These are phyloP conservation scores for Octodonta nipae DNA, from an alignment of 2,888 invertebrate genomes.

Conservation along the genomic window DNA sequence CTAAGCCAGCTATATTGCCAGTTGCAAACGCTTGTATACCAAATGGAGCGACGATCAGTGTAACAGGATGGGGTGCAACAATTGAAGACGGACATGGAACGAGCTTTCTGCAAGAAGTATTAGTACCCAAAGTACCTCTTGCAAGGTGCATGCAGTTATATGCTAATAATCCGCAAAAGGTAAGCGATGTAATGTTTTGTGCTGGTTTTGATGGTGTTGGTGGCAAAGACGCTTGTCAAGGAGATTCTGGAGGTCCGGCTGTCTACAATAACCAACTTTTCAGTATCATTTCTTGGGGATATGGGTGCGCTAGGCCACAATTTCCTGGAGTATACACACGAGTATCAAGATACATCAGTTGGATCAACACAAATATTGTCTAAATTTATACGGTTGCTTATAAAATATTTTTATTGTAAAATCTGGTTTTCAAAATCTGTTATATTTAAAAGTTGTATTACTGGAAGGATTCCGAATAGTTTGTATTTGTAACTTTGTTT, in stretches of 20 bases:
- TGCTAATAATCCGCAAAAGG: no score
- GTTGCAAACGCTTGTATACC: neutral
- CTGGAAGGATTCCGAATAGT: no score
- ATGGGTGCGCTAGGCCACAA: conserved; percentile 7
- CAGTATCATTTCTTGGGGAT: conserved; percentile 7
- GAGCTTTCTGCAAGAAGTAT: neutral
- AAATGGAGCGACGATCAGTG: neutral
- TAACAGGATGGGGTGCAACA: neutral
- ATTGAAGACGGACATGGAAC: neutral
- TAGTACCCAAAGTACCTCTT: no score
- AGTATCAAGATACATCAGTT: no score
- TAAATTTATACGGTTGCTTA: no score
- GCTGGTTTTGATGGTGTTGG: neutral
- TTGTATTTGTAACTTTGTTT: no score
- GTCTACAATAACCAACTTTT: conserved; percentile 4
- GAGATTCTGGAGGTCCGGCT: neutral
- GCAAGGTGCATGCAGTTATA: no score
- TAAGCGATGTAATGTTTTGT: neutral
- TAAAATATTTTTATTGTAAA: no score
- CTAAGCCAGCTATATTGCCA: neutral
- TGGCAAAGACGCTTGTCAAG: neutral
- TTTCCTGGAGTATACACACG: conserved; percentile 7
- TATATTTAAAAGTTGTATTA: no score
- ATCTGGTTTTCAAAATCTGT: no score
- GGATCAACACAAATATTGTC: no score